Conservation (phyloP, 2,113 vertebrate species). For the Clinocottus analis region DNA sequence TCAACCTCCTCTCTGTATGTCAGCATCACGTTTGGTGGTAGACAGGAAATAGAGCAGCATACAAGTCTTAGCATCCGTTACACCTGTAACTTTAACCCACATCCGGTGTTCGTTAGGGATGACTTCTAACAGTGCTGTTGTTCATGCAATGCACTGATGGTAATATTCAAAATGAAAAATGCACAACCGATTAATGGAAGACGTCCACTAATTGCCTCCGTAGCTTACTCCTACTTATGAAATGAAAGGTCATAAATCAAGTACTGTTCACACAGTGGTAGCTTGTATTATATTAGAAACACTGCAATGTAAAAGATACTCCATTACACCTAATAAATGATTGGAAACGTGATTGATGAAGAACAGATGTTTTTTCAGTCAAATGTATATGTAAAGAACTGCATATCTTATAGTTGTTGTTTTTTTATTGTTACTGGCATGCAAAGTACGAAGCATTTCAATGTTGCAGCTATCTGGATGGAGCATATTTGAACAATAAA, state of each 20-base stretch:
- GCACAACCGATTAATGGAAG: background rate
- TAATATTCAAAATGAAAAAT: background rate
- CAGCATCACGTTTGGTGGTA: background rate
- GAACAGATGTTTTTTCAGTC: background rate
- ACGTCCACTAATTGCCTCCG: background rate
- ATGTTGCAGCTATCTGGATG: background rate
- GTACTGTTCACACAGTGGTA: background rate
- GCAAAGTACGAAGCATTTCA: background rate
- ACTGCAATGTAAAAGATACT: background rate
- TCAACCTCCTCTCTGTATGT: constrained; percentile 4
- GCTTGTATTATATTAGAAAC: background rate
- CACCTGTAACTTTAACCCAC: background rate
- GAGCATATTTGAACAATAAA: background rate
- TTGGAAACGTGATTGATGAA: background rate
- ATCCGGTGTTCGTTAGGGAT: background rate
- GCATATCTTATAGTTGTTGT: background rate
- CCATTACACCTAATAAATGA: background rate
- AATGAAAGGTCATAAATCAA: background rate
- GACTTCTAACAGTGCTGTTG: background rate
- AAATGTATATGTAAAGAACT: background rate
- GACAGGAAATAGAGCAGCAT: background rate
- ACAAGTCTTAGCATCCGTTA: background rate
- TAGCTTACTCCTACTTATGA: background rate
- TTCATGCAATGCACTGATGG: background rate
- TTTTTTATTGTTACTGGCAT: background rate